Conservation (phyloP, 2,113 vertebrate species). For the Charadrius vociferus region DNA sequence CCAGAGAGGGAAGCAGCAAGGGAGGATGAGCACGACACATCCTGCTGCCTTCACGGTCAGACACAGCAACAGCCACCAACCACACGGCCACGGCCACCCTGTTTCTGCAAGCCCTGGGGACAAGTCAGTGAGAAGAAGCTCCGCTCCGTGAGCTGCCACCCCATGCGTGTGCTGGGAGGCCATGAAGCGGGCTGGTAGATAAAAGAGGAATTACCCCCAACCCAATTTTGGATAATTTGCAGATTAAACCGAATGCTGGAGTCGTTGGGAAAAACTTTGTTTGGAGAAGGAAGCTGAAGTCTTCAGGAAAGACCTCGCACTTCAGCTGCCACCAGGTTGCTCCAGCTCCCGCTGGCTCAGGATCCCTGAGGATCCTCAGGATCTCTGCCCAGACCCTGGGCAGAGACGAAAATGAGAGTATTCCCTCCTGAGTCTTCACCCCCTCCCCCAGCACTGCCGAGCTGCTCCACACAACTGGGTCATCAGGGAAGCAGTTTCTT, state of each 20-base stretch:
- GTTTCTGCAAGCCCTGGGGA: not conserved
- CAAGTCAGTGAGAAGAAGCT: not conserved
- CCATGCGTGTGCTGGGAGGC: accelerated
- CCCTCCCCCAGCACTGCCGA: not conserved
- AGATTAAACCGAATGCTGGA: not conserved
- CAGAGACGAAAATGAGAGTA: accelerated
- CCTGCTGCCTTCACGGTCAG: not conserved
- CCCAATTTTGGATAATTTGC: not conserved
- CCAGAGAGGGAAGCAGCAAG: not conserved
- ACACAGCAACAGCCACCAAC: not conserved
- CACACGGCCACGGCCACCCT: accelerated
- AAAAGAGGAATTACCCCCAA: not conserved
- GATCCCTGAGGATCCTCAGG: not conserved
- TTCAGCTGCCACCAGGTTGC: not conserved
- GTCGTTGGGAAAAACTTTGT: not conserved
- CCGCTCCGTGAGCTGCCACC: not conserved
- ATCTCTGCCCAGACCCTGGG: not conserved
- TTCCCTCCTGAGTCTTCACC: not conserved
- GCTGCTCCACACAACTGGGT: not conserved
- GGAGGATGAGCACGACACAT: not conserved
- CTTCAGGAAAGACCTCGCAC: not conserved
- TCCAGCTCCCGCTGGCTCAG: not conserved
- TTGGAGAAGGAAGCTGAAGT: not conserved
- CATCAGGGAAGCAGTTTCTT: not conserved
- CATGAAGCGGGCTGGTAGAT: not conserved